Evolutionary conservation across 2,888 invertebrate genomes (phyloP).

Genomic region (Phengaris alcon): DNA sequence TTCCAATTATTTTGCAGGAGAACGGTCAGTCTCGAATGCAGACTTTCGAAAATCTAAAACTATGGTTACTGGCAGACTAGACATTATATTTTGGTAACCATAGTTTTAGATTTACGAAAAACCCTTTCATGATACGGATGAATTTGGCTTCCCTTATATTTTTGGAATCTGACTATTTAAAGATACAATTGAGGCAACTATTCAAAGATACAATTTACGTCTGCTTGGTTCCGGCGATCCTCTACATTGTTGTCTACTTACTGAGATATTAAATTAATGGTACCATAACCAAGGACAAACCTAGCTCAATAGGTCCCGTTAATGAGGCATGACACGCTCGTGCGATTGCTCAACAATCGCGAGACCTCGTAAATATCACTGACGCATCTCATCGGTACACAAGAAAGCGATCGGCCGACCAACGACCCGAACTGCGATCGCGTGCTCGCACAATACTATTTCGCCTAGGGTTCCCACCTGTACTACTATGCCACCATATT

Average conservation of each 20-base stretch:
- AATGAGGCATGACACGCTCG: conserved; percentile 22
- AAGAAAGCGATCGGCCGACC: conserved; percentile 58
- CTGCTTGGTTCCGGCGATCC: not conserved
- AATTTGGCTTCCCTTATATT: too few species aligned
- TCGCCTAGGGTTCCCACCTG: conserved; percentile 38
- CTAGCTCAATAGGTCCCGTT: not conserved
- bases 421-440: conserved; percentile 52
- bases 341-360: conserved; percentile 29
- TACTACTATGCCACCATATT: conserved; percentile 49
- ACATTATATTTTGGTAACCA: too few species aligned
- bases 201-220: not conserved
- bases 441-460: conserved; percentile 66
- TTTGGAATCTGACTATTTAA: too few species aligned
- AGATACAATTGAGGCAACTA: too few species aligned
- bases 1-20: not conserved
- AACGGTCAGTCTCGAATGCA: not conserved
- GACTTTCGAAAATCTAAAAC: too few species aligned
- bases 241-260: conserved; percentile 1
- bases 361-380: conserved; percentile 22
- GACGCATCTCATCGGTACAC: conserved; percentile 22
- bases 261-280: not conserved
- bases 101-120: too few species aligned
- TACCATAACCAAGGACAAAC: conserved; percentile 9
- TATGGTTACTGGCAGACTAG: too few species aligned
- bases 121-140: too few species aligned